Evolutionary conservation across 1,140 invertebrate genomes (phyloP).

Genomic region (Littorina saxatilis): DNA sequence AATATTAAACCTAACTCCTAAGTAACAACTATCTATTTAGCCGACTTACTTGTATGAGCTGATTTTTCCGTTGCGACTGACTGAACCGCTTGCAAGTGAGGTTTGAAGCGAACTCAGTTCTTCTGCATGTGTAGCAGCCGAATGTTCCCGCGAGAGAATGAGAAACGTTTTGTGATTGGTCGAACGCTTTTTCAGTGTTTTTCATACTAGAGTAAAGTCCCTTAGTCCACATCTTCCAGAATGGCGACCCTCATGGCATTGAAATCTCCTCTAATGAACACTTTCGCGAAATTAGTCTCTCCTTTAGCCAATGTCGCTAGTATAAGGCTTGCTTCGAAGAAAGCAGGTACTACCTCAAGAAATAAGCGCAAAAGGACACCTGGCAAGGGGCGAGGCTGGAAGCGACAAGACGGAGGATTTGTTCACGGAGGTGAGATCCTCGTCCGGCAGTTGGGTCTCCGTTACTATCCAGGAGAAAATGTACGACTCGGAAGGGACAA

Average conservation of each 20-base stretch:
- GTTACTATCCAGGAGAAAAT: conserved; percentile 68
- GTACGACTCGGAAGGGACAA: conserved; percentile 48
- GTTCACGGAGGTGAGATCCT: conserved; percentile 64
- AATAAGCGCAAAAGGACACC: conserved; percentile 44
- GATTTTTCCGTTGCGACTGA: no score
- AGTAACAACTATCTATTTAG: no score
- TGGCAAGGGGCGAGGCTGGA: conserved; percentile 46
- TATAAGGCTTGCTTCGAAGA: conserved; percentile 27
- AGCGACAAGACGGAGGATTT: conserved; percentile 58
- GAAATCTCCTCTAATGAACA: conserved; percentile 3
- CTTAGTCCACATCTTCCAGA: neutral
- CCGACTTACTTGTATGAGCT: no score
- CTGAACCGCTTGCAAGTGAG: no score
- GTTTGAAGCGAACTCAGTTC: no score
- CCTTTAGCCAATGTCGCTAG: neutral
- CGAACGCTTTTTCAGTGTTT: neutral
- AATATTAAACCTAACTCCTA: no score
- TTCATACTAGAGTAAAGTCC: neutral
- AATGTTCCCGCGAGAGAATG: conserved; percentile 19
- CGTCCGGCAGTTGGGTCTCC: conserved; percentile 59
- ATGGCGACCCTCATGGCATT: conserved; percentile 37
- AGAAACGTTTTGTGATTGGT: neutral
- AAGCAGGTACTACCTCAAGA: conserved; percentile 27
- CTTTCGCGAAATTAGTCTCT: conserved; percentile 2
- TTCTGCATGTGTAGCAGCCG: no score